Conservation (phyloP, 2,113 vertebrate species). For the Zingel zingel region DNA sequence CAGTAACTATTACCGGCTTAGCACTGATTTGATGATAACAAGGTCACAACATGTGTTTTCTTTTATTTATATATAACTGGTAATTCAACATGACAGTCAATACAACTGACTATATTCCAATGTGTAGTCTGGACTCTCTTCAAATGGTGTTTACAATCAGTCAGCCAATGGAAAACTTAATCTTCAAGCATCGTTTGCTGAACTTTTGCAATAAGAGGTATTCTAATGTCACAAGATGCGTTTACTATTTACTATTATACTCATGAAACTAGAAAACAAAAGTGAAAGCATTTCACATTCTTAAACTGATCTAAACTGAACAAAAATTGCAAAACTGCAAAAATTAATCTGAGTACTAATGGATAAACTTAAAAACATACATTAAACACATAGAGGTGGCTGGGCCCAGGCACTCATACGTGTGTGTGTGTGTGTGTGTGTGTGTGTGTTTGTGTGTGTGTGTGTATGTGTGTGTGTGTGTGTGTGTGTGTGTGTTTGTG, state of each 20-base stretch:
- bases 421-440: too few relatives aligned
- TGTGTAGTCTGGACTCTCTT: not conserved
- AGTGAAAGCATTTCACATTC: not conserved
- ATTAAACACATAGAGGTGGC: not conserved
- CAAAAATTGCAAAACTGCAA: not conserved
- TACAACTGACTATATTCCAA: not conserved
- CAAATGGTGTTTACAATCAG: not conserved
- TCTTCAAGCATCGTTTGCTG: not conserved
- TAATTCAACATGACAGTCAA: not conserved
- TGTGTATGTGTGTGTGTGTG: not conserved
- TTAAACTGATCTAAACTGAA: not conserved
- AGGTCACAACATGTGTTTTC: not conserved
- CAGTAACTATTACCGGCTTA: not conserved
- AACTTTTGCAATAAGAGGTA: not conserved
- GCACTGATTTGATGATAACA: not conserved
- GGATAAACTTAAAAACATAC: not conserved
- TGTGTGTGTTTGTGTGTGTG: not conserved
- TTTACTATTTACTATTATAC: not conserved
- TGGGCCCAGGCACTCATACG: not conserved
- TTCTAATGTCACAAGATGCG: not conserved
- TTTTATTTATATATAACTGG: not conserved
- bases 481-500: slow-evolving; percentile 1
- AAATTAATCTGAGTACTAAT: not conserved
- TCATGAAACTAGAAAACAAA: not conserved
- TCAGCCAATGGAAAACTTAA: not conserved